Base-by-base conservation (phyloP, 2,888 invertebrate genomes). In the Celastrina argiolus region DNA sequence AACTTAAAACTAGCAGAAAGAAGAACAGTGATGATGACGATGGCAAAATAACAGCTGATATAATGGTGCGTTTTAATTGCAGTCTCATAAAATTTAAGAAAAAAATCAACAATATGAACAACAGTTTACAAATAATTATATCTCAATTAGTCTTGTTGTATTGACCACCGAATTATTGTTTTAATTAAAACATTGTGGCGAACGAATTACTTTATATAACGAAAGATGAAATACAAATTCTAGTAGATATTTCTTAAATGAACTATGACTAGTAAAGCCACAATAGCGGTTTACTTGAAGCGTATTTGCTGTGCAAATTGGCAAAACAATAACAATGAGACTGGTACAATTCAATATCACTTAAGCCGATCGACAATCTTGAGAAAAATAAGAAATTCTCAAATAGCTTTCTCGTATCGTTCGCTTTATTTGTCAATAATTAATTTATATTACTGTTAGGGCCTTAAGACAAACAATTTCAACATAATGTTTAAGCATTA, bases 321-420 rank as follows among this genome's bases (percentile, higher is more conserved):
- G 58, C 18, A 28, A 16, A 56, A 18, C 58, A 42, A 58, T 65
- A 65, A 65, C 56, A 65, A 65, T 58, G 42, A 56, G 28, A 56
- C 1, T 16, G 22, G 45, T 18, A 51, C 61, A 66, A 51, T 66
- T 61, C 42, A 66, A 66, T 66, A 79, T 79, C 69, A 58, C 28
- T 61, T 69, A 71, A 71, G 70, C 71, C 69, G 71, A 70, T 71
- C 68, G 69, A 58, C 66, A 65, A 34, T 69, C 69, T 70, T 61
- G 69, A 71, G 69, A 82, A 81, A 83, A 81, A 81, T 82, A 81
- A 81, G 81, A 76, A 81, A 79, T 58, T 36, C 26, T 18, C 39
- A 18, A 56, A 65, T 56, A 65, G 39, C 42, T 31, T 26, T 41
- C 39, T 56, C 45, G 45, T 45, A 45, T 45, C 45, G 22, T 51